phyloP scores from a whole-genome alignment of 2,888 invertebrate species.

The Sicus ferrugineus region DNA sequence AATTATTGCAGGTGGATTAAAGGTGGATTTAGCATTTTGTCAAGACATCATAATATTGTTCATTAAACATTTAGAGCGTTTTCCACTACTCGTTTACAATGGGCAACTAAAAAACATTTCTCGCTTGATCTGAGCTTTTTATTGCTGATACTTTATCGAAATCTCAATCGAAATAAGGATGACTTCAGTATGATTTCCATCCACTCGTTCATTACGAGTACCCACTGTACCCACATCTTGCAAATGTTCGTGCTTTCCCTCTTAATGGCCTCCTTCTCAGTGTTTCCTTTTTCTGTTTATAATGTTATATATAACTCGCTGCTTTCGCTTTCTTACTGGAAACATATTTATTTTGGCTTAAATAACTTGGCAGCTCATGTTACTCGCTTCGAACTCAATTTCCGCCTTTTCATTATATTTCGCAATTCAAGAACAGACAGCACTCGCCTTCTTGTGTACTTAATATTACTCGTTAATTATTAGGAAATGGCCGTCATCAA shows the following conservation, averaged over 20 bases:
- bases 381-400: background rate
- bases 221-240: no score
- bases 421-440: no score
- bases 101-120: no score
- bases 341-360: conserved; percentile 9
- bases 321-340: background rate
- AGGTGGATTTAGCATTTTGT: no score
- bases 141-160: background rate
- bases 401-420: background rate
- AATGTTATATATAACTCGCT: background rate
- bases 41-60: no score
- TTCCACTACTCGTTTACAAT: background rate
- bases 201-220: no score
- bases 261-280: background rate
- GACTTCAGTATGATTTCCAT: no score
- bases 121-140: no score
- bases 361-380: no score
- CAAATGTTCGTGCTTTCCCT: no score
- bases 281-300: background rate
- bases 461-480: conserved; percentile 24
- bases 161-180: no score
- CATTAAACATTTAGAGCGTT: background rate
- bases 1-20: no score
- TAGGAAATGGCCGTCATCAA: background rate
- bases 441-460: background rate